Conservation (phyloP, 1,140 invertebrate genomes). For the Achroia grisella region DNA sequence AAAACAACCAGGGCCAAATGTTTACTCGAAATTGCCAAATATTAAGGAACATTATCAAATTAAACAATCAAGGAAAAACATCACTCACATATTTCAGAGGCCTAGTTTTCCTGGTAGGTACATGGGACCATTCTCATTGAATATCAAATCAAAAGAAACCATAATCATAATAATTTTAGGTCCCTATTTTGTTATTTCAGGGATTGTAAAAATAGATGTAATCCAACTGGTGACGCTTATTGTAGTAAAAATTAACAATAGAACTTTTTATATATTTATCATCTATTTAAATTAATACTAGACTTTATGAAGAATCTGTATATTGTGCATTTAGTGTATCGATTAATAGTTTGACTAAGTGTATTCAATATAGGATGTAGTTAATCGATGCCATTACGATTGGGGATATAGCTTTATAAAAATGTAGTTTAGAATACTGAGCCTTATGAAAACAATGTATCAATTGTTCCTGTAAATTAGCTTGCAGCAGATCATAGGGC, state of each 20-base stretch:
- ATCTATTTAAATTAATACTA: slow-evolving; percentile 41
- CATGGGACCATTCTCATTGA: slow-evolving; percentile 62
- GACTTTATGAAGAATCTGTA: slow-evolving; percentile 40
- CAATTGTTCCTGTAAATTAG: slow-evolving; percentile 23
- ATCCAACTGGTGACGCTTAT: slow-evolving; percentile 68
- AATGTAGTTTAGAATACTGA: slow-evolving; percentile 52
- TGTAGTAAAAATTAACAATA: slow-evolving; percentile 57
- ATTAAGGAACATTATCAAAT: slow-evolving; percentile 6
- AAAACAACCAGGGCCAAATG: slow-evolving; percentile 20
- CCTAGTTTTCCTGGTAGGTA: slow-evolving; percentile 51
- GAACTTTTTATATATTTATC: slow-evolving; percentile 66
- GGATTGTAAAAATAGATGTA: slow-evolving; percentile 53
- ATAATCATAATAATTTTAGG: slow-evolving; percentile 56
- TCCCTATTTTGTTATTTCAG: slow-evolving; percentile 46
- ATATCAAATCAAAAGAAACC: slow-evolving; percentile 55
- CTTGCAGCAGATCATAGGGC: slow-evolving; percentile 9
- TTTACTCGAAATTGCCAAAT: slow-evolving; percentile 26
- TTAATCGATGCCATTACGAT: slow-evolving; percentile 56
- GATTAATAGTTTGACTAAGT: slow-evolving; percentile 11
- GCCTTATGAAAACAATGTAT: slow-evolving; percentile 27
- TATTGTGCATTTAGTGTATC: slow-evolving; percentile 58
- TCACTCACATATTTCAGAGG: slow-evolving; percentile 16
- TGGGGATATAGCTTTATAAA: slow-evolving; percentile 73
- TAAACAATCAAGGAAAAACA: not conserved
- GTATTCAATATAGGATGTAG: slow-evolving; percentile 24